phyloP scores from a whole-genome alignment of 2,888 invertebrate species.

The Endomychus coccineus region DNA sequence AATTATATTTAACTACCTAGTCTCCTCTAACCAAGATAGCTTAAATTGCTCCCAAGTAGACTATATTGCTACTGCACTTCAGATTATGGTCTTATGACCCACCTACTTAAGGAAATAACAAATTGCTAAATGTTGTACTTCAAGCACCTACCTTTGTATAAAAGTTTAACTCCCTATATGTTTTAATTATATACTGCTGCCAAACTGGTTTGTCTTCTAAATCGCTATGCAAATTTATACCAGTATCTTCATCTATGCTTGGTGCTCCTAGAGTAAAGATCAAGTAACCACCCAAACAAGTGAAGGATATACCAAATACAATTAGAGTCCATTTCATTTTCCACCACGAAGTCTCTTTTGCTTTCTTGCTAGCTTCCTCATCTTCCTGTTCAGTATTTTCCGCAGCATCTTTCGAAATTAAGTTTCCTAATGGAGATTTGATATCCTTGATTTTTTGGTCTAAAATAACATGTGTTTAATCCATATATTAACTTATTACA shows the following conservation, averaged over 20 bases:
- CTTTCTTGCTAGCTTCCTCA: conserved; percentile 29
- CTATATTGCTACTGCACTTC: too few relatives aligned
- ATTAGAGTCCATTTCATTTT: conserved; percentile 38
- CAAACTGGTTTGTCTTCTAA: conserved; percentile 59
- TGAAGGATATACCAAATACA: conserved; percentile 54
- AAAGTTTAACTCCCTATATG: conserved; percentile 42
- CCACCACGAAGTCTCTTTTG: conserved; percentile 35
- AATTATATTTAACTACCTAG: too few relatives aligned
- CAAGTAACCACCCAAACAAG: conserved; percentile 52
- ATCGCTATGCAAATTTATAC: conserved; percentile 67
- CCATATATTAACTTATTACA: neutral
- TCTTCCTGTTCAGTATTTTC: conserved; percentile 17
- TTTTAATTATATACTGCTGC: conserved; percentile 63
- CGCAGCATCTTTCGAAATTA: conserved; percentile 25
- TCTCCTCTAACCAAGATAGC: too few relatives aligned
- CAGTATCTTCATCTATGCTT: conserved; percentile 57
- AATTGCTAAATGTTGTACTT: too few relatives aligned
- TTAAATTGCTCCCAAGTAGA: too few relatives aligned
- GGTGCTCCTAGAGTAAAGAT: conserved; percentile 70
- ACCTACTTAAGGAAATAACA: too few relatives aligned
- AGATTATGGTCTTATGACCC: too few relatives aligned
- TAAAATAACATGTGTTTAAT: conserved; percentile 11
- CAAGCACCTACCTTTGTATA: conserved; percentile 31
- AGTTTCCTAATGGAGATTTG: conserved; percentile 26
- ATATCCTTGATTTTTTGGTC: conserved; percentile 17